A percentile compares a stretch with the other conserved stretches of the same genome.
These are phyloP conservation scores for Eilema caniola DNA, from an alignment of 2,888 invertebrate genomes.

Conservation along the genomic window DNA sequence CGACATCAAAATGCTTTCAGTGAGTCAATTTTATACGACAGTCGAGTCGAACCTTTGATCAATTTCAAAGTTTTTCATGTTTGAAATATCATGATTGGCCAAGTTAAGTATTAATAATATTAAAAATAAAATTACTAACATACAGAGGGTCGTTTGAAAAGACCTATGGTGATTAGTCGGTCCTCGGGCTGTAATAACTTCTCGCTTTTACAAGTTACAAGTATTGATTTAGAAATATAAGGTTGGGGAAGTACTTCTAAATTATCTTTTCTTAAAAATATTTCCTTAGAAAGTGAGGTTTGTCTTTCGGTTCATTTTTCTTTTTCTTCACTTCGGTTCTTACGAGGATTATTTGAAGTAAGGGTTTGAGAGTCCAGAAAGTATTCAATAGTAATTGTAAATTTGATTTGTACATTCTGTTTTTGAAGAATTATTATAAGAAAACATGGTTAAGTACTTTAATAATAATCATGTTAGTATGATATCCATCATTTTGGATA, in stretches of 20 bases:
- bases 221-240: slow-evolving; percentile 8
- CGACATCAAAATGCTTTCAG: neutral
- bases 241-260: neutral
- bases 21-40: neutral
- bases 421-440: no score
- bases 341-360: neutral
- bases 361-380: neutral
- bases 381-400: no score
- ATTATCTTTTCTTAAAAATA: neutral
- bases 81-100: neutral
- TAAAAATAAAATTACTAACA: slow-evolving; percentile 1
- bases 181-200: neutral
- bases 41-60: slow-evolving; percentile 36
- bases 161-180: slow-evolving; percentile 20
- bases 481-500: no score
- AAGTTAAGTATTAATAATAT: neutral
- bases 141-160: neutral
- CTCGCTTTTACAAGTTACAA: neutral
- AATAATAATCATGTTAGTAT: no score
- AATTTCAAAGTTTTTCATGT: slow-evolving; percentile 17
- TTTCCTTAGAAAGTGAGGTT: neutral
- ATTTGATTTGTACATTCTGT: no score
- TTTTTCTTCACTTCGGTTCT: neutral
- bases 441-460: no score
- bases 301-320: neutral